Evolutionary conservation across 2,888 invertebrate genomes (phyloP).

Genomic region (Siphonodentalium dalli): DNA sequence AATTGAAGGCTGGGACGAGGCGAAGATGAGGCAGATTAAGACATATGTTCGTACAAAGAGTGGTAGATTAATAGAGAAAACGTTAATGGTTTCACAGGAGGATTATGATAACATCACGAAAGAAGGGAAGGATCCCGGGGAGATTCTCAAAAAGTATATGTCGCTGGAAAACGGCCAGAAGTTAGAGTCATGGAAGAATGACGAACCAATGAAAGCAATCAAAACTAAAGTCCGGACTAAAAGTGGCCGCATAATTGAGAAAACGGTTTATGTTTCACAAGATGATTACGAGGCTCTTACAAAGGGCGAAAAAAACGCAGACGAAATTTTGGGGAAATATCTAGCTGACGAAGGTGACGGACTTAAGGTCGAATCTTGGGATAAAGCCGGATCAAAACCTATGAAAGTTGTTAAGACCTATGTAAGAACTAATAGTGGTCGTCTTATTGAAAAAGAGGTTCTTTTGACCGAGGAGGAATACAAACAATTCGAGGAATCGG

Average conservation of each 20-base stretch:
- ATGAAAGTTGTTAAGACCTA: conserved; percentile 59
- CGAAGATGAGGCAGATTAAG: conserved; percentile 61
- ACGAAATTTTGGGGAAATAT: conserved; percentile 57
- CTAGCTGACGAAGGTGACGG: conserved; percentile 54
- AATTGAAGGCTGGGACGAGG: conserved; percentile 62
- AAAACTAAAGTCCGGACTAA: conserved; percentile 60
- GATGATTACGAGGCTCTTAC: conserved; percentile 61
- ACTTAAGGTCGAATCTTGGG: conserved; percentile 54
- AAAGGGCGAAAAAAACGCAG: conserved; percentile 53
- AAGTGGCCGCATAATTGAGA: conserved; percentile 62
- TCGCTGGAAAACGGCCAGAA: conserved; percentile 56
- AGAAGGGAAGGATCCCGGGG: conserved; percentile 53
- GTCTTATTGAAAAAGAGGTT: conserved; percentile 59
- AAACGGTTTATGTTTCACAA: conserved; percentile 58
- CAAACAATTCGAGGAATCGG: conserved; percentile 50
- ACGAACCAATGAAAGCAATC: conserved; percentile 60
- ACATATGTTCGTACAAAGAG: conserved; percentile 63
- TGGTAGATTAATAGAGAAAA: conserved; percentile 60
- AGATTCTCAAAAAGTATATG: conserved; percentile 59
- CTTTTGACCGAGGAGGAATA: conserved; percentile 62
- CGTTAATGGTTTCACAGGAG: conserved; percentile 60
- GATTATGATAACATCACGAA: conserved; percentile 59
- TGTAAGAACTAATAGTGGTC: conserved; percentile 62
- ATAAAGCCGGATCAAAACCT: conserved; percentile 51
- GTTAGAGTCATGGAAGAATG: conserved; percentile 59